Conservation (phyloP, 2,888 invertebrate genomes). For the Melinaea marsaeus region DNA sequence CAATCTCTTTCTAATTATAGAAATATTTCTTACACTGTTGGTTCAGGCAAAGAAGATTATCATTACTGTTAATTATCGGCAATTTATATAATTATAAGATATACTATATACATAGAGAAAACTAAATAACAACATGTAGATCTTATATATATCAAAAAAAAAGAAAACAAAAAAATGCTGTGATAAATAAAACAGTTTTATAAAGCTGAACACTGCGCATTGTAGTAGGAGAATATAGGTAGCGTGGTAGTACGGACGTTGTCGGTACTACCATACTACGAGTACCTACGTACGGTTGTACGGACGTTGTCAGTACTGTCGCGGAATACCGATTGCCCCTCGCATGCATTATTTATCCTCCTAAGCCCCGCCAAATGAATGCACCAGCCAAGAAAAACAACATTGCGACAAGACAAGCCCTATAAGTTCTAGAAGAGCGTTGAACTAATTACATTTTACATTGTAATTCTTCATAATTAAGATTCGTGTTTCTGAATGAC, state of each 20-base stretch:
- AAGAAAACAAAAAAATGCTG: too few relatives aligned
- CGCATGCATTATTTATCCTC: conserved; percentile 73
- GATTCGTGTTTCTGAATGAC: too few relatives aligned
- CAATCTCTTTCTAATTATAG: too few relatives aligned
- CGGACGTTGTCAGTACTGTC: conserved; percentile 45
- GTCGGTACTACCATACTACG: conserved; percentile 39
- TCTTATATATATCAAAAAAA: too few relatives aligned
- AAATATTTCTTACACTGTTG: too few relatives aligned
- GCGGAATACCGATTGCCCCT: conserved; percentile 70
- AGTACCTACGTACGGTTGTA: conserved; percentile 10
- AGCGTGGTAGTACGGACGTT: conserved; percentile 34
- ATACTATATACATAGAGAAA: too few relatives aligned
- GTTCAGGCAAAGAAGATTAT: too few relatives aligned
- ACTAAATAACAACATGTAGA: too few relatives aligned
- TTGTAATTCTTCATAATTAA: too few relatives aligned
- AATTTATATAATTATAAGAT: too few relatives aligned
- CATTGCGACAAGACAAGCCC: conserved; percentile 28
- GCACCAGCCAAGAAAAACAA: conserved; percentile 67
- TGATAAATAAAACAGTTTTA: too few relatives aligned
- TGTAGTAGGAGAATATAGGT: conserved; percentile 28
- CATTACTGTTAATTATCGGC: too few relatives aligned
- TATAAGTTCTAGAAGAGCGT: conserved; percentile 19
- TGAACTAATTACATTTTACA: background rate
- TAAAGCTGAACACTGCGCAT: conserved; percentile 23
- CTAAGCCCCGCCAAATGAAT: conserved; percentile 73